A percentile compares a stretch with the other conserved stretches of the same genome.
phyloP scores from a whole-genome alignment of 2,113 vertebrate species.

The Chlorodrepanis virens region DNA sequence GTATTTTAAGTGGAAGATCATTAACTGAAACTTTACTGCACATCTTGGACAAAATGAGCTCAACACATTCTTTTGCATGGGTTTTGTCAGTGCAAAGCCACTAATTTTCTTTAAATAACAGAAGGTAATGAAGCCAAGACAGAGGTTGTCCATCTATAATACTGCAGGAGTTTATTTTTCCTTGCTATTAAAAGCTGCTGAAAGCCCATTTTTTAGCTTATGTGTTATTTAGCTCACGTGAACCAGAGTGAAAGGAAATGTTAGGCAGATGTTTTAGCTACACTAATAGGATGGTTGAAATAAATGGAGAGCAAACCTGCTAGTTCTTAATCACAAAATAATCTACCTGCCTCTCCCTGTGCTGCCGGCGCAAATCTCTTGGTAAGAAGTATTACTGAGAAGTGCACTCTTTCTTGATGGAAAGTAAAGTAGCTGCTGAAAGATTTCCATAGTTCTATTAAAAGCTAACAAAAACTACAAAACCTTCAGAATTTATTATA shows the following conservation, averaged over 20 bases:
- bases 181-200: constrained; percentile 18
- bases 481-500: background rate
- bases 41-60: background rate
- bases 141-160: background rate
- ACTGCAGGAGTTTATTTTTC: constrained; percentile 13
- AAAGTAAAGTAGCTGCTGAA: background rate
- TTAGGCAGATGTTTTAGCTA: constrained; percentile 6
- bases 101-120: constrained; percentile 17
- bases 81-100: background rate
- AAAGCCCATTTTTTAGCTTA: background rate
- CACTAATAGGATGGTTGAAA: background rate
- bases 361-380: background rate
- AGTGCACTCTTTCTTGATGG: background rate
- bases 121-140: background rate
- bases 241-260: background rate
- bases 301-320: background rate
- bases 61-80: background rate
- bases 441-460: background rate
- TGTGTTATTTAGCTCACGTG: background rate
- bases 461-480: background rate
- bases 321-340: constrained; percentile 18
- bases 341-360: background rate
- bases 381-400: background rate
- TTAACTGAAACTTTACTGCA: background rate
- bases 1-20: background rate